Evolutionary conservation across 2,888 invertebrate species (phyloP).

Genomic region (Sphecodes monilicornis): DNA sequence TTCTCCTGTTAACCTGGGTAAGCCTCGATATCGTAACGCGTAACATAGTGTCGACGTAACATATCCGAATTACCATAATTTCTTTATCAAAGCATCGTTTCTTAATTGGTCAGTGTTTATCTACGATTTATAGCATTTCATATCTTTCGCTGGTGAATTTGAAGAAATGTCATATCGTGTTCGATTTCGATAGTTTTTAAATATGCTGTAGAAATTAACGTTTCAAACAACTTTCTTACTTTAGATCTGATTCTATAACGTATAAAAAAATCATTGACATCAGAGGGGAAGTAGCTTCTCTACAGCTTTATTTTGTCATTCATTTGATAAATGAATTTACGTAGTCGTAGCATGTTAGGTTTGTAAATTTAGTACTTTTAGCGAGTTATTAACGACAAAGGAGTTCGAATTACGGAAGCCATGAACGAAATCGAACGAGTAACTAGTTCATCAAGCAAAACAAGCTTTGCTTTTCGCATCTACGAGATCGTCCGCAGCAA

Average conservation of each 20-base stretch:
- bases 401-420: not conserved
- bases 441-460: not conserved
- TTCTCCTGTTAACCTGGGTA: not conserved
- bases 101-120: not conserved
- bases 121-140: not conserved
- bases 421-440: not conserved
- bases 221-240: not conserved
- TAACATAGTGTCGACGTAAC: too few relatives aligned
- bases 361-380: too few relatives aligned
- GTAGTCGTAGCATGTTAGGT: not conserved
- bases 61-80: not conserved
- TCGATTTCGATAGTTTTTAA: not conserved
- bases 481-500: constrained; percentile 26
- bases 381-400: too few relatives aligned
- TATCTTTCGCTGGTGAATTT: not conserved
- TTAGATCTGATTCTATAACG: too few relatives aligned
- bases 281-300: too few relatives aligned
- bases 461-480: not conserved
- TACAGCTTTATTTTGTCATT: too few relatives aligned
- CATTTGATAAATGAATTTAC: not conserved
- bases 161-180: not conserved
- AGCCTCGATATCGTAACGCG: not conserved
- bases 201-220: not conserved
- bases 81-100: not conserved
- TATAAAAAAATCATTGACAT: too few relatives aligned